Conservation (phyloP, 2,113 vertebrate genomes). For the Atrichornis clamosus region DNA sequence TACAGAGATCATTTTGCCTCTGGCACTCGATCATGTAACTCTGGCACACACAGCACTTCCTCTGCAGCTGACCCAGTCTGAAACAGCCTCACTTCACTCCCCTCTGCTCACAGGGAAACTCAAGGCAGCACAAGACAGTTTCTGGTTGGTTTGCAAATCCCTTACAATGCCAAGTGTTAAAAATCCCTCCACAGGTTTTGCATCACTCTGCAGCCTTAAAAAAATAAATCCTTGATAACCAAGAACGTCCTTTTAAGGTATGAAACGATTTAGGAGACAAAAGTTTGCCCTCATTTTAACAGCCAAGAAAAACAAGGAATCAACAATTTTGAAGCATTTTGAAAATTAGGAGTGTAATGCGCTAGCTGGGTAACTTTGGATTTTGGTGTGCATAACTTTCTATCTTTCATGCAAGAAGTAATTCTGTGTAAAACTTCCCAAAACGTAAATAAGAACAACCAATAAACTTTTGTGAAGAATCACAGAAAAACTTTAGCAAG, state of each 20-base stretch:
- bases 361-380: background rate
- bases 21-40: background rate
- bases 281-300: background rate
- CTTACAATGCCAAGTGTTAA: background rate
- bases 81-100: fast-evolving
- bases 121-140: background rate
- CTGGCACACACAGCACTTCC: background rate
- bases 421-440: background rate
- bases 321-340: background rate
- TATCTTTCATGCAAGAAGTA: background rate
- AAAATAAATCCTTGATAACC: background rate
- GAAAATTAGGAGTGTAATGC: background rate
- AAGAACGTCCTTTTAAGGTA: background rate
- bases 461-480: background rate
- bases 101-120: background rate
- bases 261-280: background rate
- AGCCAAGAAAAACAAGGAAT: background rate
- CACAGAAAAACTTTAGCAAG: background rate
- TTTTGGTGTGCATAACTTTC: background rate
- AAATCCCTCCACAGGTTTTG: background rate
- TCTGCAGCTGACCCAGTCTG: background rate
- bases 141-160: background rate
- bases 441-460: background rate
- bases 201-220: background rate
- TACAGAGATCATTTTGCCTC: background rate